Evolutionary conservation across 2,888 invertebrate genomes (phyloP), one percentile per base, ranked within the genome.

Genomic region (Synergus japonicus): DNA sequence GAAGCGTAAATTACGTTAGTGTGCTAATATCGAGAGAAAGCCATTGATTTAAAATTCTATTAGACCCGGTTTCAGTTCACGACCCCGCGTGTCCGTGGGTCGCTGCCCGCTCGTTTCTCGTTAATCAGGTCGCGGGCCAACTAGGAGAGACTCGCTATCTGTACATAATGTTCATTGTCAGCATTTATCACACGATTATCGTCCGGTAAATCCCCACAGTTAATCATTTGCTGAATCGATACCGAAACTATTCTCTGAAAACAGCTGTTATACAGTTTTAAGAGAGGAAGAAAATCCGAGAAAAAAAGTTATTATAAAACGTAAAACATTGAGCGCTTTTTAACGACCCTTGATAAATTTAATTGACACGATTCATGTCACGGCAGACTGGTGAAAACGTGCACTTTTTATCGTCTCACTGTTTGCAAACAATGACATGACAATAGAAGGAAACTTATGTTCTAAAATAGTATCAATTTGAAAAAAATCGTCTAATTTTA

Each of bases 141-240:
- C 89, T 90, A 90, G 89, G 88, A 90, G 87, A 86, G 86, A 87
- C 89, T 89, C 90, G 22, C 22, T 89, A 90, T 85, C 86, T 89
- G 18, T 58, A 58, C 18, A 7, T 58, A 58, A 58, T 58, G 90
- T 90, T 91, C 90, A 91, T 90, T 91, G 90, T 90, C 90, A 90
- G 90, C 90, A 90, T 86, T 87, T 63, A 73, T 77, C 80, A 54
- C 22, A n/a, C 29, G 58, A 64, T 73, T 54, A 54, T 73, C 73
- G 44, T 49, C 10, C 43, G 10, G 9, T 9, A 41, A 43, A n/a
- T 66, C 29, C 41, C 15, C 7, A 43, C 66, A 15, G 66, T 43
- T 43, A 1, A 66, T 8, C 66, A 43, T 9, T 66, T 18, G 18
- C 66, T 66, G 4, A n/a, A 44, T 66, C 5, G 10, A 43, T 43